Evolutionary conservation across 2,888 invertebrate species (phyloP), one percentile per base, ranked within the genome.

Genomic region (Apamea crenata): DNA sequence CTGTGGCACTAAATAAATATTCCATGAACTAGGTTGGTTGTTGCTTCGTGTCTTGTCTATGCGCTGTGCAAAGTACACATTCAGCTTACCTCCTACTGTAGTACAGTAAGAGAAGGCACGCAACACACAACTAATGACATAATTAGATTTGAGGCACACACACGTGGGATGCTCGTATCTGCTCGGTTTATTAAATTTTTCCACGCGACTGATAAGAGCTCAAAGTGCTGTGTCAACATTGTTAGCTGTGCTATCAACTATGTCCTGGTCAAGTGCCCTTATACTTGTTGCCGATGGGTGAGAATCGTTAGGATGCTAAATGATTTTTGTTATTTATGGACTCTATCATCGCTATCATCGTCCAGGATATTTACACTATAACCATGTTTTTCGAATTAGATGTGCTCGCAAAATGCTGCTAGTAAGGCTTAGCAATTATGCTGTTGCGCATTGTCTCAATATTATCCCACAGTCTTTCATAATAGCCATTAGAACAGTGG

Each of bases 121-220:
- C 89, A 80, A 82, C 80, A 59, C 76, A 77, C 77, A 74, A 74
- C 85, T 84, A 90, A 87, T 84, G 83, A 85, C 83, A 86, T 90
- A 88, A 89, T 89, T 81, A 85, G 72, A 85, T 87, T 84, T 82
- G 63, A 88, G 77, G 61, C 68, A 72, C 59, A 61, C 82, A 80
- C 82, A 78, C 72, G 87, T 83, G 75, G n/a, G 44, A 29, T 63
- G 65, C 53, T 36, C 70, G 68, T 85, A 84, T 78, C 79, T 67
- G 56, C 66, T 78, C 53, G 66, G 72, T 69, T 86, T 83, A 85
- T 75, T 74, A 77, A 56, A 78, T 78, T 87, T 83, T 89, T 77
- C 81, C 84, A 80, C 80, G 68, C 68, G 68, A 65, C 71, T 76
- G 81, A 87, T 82, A 80, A 80, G 36, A 53, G 67, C 65, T 75